phyloP scores from a whole-genome alignment of 2,888 invertebrate genomes.

The Lithophane socia region DNA sequence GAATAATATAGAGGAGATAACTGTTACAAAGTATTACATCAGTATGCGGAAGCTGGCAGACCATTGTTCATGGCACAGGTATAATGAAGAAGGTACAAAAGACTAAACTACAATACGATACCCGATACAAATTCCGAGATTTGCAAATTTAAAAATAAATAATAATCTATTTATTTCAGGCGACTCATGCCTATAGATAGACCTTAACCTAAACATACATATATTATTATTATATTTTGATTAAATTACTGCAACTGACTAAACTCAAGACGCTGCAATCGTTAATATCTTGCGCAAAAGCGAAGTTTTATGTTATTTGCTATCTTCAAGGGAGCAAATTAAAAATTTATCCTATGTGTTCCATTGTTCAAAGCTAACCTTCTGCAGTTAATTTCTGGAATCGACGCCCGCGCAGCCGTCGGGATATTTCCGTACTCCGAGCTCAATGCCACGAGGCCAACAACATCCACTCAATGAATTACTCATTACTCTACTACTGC shows the following conservation, averaged over 20 bases:
- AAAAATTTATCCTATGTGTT: background rate
- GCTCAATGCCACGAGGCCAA: slow-evolving; percentile 89
- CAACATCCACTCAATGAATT: slow-evolving; percentile 83
- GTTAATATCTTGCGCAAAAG: background rate
- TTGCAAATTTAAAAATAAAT: too few relatives aligned
- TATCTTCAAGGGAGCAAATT: background rate
- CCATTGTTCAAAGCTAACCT: slow-evolving; percentile 38
- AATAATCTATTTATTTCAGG: too few relatives aligned
- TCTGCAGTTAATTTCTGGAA: slow-evolving; percentile 44
- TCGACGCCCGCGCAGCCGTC: slow-evolving; percentile 32
- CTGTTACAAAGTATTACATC: slow-evolving; percentile 70
- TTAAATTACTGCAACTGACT: too few relatives aligned
- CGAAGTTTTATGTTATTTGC: background rate
- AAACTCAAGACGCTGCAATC: background rate
- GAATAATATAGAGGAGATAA: slow-evolving; percentile 48
- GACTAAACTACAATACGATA: background rate
- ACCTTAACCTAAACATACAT: too few relatives aligned
- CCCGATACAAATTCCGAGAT: too few relatives aligned
- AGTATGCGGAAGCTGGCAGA: slow-evolving; percentile 78
- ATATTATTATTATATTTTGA: too few relatives aligned
- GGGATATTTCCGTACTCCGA: slow-evolving; percentile 68
- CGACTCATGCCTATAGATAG: too few relatives aligned
- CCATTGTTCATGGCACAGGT: slow-evolving; percentile 64
- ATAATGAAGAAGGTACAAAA: slow-evolving; percentile 45
- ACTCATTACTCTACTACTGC: slow-evolving; percentile 76